Base-by-base conservation (phyloP, 1,140 invertebrate genomes). In the Pantala flavescens region DNA sequence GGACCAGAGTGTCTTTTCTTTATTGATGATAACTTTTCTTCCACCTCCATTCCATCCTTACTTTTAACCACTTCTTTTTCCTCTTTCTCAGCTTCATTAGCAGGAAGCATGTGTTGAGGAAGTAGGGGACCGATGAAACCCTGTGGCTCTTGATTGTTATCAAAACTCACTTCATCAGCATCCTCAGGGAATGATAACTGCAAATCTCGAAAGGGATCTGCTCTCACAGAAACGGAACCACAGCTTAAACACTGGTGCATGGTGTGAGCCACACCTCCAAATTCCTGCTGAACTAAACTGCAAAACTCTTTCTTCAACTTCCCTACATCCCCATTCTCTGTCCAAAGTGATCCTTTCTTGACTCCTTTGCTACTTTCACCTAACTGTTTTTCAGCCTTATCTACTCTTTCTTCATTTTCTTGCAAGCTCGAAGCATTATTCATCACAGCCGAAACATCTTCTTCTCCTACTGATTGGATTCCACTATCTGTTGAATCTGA, bases 121-220 rank as follows among this genome's bases (percentile, higher is more conserved):
- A 63, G 49, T 12, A 19, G 49, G 1, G 49, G 49, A 3, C 49
- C 49, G n/a, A 63, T 63, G n/a, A 63, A 63, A 21, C 49, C 49
- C 49, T 21, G 14, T 5, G n/a, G 16, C 12, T 63, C 49, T 21
- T 63, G 49, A 63, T 7, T 1, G 12, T 21, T 21, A 3, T 63
- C 49, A 63, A 1, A 3, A 63, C 49, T 7, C 1, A 63, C n/a
- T 86, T 85, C 80, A 78, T 76, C 81, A 76, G 72, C 76, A 43
- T 79, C 80, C 70, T 89, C 88, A 0, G 92, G 92, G 81, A 94
- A 93, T 0, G 92, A 91, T 7, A 95, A 82, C 74, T 93, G 91
- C 9, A 95, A 82, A 77, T 95, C 93, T 5, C 90, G 87, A 82
- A 94, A 94, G 73, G 86, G 87, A 80, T 94, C 93, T 10, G 87